A percentile compares a stretch with the other conserved stretches of the same genome.
Conservation (phyloP, 2,797 vertebrate species). For the Erethizon dorsatum region DNA sequence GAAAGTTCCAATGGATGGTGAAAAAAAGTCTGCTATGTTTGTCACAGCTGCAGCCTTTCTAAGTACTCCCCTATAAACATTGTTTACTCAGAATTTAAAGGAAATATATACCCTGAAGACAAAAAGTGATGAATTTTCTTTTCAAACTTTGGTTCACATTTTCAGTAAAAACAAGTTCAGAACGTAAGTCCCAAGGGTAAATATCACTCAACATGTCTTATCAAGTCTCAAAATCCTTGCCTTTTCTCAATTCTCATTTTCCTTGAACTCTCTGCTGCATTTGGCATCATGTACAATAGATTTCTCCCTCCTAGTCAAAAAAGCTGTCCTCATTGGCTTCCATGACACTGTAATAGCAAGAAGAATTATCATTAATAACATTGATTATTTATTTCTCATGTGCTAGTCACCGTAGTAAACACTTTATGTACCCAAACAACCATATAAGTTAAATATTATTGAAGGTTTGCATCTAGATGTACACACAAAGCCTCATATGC, state of each 20-base stretch:
- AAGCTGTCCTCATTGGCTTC: neutral
- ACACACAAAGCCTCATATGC: neutral
- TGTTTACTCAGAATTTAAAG: constrained; percentile 56
- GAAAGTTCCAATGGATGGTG: constrained; percentile 20
- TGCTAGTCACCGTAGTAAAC: neutral
- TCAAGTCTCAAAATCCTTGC: constrained; percentile 40
- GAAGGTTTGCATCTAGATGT: neutral
- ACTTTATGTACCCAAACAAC: constrained; percentile 6
- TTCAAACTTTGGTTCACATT: constrained; percentile 59
- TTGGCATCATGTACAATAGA: constrained; percentile 18
- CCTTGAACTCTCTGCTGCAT: constrained; percentile 30
- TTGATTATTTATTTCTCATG: neutral
- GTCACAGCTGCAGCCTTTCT: neutral
- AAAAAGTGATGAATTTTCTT: constrained; percentile 55
- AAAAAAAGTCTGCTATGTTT: neutral
- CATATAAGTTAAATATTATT: constrained; percentile 42
- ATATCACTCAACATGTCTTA: constrained; percentile 63
- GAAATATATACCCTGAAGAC: constrained; percentile 43
- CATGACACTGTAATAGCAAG: neutral
- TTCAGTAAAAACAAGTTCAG: constrained; percentile 57
- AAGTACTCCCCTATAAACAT: neutral
- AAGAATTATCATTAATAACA: constrained; percentile 46
- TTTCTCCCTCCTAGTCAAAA: neutral
- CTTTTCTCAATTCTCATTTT: constrained; percentile 56
- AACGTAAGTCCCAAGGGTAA: constrained; percentile 61